A percentile compares a stretch with the other conserved stretches of the same genome.
These are phyloP conservation scores for Endomychus coccineus DNA, from an alignment of 2,888 invertebrate species.

Conservation along the genomic window DNA sequence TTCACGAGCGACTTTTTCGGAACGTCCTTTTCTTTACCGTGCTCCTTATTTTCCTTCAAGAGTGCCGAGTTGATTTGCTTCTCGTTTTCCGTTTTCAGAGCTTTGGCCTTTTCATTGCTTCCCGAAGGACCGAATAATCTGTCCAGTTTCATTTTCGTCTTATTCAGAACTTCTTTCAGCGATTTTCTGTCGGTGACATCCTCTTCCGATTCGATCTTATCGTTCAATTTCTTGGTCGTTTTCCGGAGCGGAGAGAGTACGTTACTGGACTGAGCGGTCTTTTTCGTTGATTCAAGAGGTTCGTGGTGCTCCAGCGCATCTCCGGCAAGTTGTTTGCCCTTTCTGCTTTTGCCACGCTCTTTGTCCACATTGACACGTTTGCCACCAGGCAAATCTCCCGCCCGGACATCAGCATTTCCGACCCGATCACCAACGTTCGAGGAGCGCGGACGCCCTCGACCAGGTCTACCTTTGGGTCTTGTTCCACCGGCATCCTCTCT, in stretches of 20 bases:
- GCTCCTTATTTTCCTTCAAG: conserved; percentile 11
- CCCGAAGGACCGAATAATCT: conserved; percentile 46
- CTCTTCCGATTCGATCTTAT: conserved; percentile 20
- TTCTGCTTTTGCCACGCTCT: conserved; percentile 36
- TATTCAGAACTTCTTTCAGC: conserved; percentile 16
- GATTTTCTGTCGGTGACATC: conserved; percentile 11
- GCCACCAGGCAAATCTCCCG: conserved; percentile 58
- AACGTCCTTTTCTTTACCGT: too few species aligned
- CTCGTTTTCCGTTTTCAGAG: too few species aligned
- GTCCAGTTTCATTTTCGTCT: conserved; percentile 48
- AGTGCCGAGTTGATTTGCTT: conserved; percentile 10
- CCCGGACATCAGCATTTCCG: conserved; percentile 59
- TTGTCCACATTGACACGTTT: conserved; percentile 44
- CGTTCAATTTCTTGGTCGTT: conserved; percentile 54
- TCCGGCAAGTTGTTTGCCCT: conserved; percentile 42
- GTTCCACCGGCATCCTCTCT: conserved; percentile 60
- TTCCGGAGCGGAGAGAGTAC: conserved; percentile 56
- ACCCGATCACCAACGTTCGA: conserved; percentile 54
- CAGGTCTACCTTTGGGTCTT: conserved; percentile 33
- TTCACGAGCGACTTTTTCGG: conserved; percentile 17
- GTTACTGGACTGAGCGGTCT: conserved; percentile 54
- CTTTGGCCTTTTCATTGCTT: conserved; percentile 38
- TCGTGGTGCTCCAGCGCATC: conserved; percentile 25
- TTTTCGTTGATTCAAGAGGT: conserved; percentile 46
- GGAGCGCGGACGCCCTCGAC: conserved; percentile 30